Conservation (phyloP, 1,140 invertebrate species). For the Globodera rostochiensis region DNA sequence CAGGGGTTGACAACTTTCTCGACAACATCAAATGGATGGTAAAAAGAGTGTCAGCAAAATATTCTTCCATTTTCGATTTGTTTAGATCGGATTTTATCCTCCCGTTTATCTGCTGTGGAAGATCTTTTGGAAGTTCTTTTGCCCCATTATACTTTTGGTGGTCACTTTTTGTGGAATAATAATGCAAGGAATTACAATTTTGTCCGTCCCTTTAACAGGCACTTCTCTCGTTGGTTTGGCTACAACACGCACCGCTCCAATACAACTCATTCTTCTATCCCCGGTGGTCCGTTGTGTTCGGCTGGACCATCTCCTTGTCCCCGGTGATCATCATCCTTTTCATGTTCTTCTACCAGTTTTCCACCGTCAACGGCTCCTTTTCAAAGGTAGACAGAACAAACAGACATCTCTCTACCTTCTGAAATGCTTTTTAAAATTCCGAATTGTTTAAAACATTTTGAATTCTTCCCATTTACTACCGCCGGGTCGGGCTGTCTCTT, state of each 20-base stretch:
- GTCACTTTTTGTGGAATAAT: background rate
- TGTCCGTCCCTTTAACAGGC: constrained; percentile 31
- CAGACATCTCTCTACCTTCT: no score
- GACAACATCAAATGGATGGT: constrained; percentile 60
- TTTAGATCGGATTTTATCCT: constrained; percentile 54
- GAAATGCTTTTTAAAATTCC: no score
- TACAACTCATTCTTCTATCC: constrained; percentile 58
- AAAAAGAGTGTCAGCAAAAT: background rate
- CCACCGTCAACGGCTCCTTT: constrained; percentile 6
- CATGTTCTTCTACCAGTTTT: constrained; percentile 46
- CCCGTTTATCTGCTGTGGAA: constrained; percentile 60
- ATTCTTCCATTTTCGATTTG: background rate
- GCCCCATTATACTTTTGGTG: constrained; percentile 60
- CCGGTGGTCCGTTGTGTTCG: constrained; percentile 56
- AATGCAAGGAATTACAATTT: constrained; percentile 16
- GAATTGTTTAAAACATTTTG: no score
- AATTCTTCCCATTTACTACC: no score
- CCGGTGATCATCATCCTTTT: constrained; percentile 53
- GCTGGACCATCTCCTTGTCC: constrained; percentile 57
- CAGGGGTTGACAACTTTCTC: constrained; percentile 61
- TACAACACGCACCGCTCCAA: constrained; percentile 51
- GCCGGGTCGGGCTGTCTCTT: no score
- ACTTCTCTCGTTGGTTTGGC: constrained; percentile 62
- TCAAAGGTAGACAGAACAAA: background rate
- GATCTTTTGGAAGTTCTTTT: constrained; percentile 64